Evolutionary conservation across 2,888 invertebrate species (phyloP), one percentile per base, ranked within the genome.

Genomic region (Dendrolimus pini): DNA sequence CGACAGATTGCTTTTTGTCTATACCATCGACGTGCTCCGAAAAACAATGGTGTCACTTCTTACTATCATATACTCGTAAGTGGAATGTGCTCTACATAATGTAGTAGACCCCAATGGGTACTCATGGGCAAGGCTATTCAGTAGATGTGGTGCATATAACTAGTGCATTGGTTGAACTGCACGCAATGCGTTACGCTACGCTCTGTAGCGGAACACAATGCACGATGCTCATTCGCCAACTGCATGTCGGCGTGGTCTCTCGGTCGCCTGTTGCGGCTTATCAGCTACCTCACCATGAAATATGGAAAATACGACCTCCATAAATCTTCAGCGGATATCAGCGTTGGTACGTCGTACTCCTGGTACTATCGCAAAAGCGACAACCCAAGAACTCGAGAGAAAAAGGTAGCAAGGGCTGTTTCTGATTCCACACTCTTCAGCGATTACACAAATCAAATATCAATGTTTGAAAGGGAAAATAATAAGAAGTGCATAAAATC

Each of bases 301-400:
- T 80, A 91, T 83, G 91, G 91, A 75, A 91, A 91, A 83, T 91
- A 91, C 78, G 81, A 89, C 79, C 82, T 91, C 65, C 81, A 86
- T 75, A 90, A 90, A 78, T 86, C 83, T 65, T 85, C 89, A 65
- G 81, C 86, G 64, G 85, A 89, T 71, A 70, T 83, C 69, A 89
- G 87, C 67, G 78, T 89, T 65, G 89, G 89, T 59, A 91, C 91
- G 55, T 90, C 91, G 54, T 89, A 88, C 67, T 91, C 91, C 60
- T 91, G 91, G 91, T 89, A 89, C 73, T 91, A 91, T 75, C 84
- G 74, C 71, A 88, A 88, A 75, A 86, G 82, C 64, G 83, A 89
- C 58, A 81, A 81, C 68, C 73, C 79, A 42, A 73, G 82, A 55
- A 73, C 77, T 12, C 75, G 75, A 52, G 85, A 81, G 68, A 84